Evolutionary conservation across 1,140 invertebrate genomes (phyloP).

Genomic region (Helicoverpa armigera): DNA sequence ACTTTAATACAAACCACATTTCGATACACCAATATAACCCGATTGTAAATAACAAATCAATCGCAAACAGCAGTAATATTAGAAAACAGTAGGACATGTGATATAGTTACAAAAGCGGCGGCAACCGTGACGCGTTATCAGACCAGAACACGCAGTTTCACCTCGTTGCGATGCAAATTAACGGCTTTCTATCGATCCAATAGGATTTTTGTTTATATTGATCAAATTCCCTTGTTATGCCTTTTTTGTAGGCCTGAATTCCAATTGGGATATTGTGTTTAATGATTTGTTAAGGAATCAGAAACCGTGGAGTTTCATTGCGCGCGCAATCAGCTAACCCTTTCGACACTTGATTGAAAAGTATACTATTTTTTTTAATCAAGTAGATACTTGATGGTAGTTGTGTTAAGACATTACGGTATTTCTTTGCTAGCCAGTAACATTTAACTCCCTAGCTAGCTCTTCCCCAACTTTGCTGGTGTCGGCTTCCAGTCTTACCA

Average conservation of each 20-base stretch:
- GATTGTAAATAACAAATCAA: constrained; percentile 8
- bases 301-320: not conserved
- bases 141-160: constrained; percentile 50
- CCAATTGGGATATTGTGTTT: not conserved
- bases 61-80: constrained; percentile 11
- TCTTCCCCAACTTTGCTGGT: no score
- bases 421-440: no score
- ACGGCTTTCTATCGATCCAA: constrained; percentile 31
- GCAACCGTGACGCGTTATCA: constrained; percentile 52
- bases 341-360: no score
- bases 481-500: no score
- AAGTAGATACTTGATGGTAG: no score
- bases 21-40: no score
- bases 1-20: not conserved
- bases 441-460: no score
- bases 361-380: no score
- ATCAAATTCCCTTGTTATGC: constrained; percentile 9
- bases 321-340: no score
- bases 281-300: not conserved
- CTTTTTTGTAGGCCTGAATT: not conserved
- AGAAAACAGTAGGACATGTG: constrained; percentile 48
- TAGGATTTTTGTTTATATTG: constrained; percentile 21
- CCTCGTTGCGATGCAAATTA: constrained; percentile 26
- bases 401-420: no score
- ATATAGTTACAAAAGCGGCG: constrained; percentile 46